Base-by-base conservation (phyloP, 2,113 vertebrate species). In the Silurus glanis region DNA sequence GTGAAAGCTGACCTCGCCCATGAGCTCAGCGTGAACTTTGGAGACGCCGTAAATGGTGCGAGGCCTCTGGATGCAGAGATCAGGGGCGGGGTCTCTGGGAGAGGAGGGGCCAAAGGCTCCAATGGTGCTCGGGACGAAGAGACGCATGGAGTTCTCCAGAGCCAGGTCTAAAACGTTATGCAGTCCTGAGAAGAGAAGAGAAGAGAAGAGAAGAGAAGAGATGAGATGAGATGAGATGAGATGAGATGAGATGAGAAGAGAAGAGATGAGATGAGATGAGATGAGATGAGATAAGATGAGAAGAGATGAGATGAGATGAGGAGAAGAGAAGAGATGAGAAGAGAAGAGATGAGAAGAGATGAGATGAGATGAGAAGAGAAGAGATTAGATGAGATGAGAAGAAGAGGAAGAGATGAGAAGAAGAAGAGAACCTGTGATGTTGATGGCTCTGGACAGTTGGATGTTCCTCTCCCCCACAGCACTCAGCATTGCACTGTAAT, bases 1-100 rank as follows among this genome's bases (percentile, higher is more conserved):
- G 17, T 4, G 12, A 45, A 69, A 66, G 14, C 88, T 84, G 86
- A 95, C 95, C 94, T 95, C 94, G 53, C 94, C 95, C 94, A 95
- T 95, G 86, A 95, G 91, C 90, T 95, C 95, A 45, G 92, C 93
- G 1, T 95, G 94, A 79, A 95, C 94, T 92, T 95, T 95, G 85
- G 95, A 95, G 86, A 95, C 94, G 2, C 95, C 95, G 4, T 95
- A 95, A 90, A 95, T 95, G 75, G 95, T 95, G 86, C 91, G 93
- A 80, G 95, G 94, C 72, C 95, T 93, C 90, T 95, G 95, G 58
- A 95, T 92, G 80, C 94, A 95, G 59, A 95, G 94, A 90, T 95
- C 94, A 64, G 95, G 95, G 16, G 94, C 92, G 0, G 95, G 95
- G 85, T 95, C 93, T 79, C 94, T 93, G 16, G 95, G 95, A 45